Conservation (phyloP, 2,797 vertebrate species). For the Chanos chanos region DNA sequence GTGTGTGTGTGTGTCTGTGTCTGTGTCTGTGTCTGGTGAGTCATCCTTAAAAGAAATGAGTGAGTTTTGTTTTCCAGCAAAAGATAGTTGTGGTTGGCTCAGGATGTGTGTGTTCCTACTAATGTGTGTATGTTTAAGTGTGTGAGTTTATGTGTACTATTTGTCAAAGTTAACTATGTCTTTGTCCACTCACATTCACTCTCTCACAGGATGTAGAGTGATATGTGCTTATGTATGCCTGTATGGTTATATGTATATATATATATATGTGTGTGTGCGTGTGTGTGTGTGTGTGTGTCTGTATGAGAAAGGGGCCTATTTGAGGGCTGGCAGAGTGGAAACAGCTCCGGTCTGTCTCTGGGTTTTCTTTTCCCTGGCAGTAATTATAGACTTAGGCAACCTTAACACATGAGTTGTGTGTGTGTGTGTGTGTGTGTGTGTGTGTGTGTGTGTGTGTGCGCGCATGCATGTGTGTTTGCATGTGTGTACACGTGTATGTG, state of each 20-base stretch:
- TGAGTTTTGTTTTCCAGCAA: too few species aligned
- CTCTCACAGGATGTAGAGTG: background rate
- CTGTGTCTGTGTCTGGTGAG: background rate
- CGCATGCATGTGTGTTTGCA: background rate
- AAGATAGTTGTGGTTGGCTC: background rate
- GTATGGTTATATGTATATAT: conserved; percentile 40
- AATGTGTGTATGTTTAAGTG: background rate
- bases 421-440: background rate
- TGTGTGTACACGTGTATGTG: background rate
- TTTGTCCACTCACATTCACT: conserved; percentile 1
- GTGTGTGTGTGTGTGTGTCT: background rate
- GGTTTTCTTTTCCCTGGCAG: too few species aligned
- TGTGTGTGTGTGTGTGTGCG: too few species aligned
- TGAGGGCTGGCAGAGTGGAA: too few species aligned
- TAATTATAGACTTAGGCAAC: too few species aligned
- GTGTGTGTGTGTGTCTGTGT: background rate
- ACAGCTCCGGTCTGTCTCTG: too few species aligned
- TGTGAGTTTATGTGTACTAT: background rate
- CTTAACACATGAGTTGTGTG: too few species aligned
- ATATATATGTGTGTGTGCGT: conserved; percentile 11
- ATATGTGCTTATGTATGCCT: background rate
- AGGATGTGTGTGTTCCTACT: background rate
- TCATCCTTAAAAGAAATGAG: too few species aligned
- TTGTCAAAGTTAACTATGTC: background rate
- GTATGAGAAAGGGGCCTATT: conserved; percentile 21